A percentile compares a stretch with the other conserved stretches of the same genome.
Conservation (phyloP, 2,888 invertebrate species). For the Alentia gelatinosa region DNA sequence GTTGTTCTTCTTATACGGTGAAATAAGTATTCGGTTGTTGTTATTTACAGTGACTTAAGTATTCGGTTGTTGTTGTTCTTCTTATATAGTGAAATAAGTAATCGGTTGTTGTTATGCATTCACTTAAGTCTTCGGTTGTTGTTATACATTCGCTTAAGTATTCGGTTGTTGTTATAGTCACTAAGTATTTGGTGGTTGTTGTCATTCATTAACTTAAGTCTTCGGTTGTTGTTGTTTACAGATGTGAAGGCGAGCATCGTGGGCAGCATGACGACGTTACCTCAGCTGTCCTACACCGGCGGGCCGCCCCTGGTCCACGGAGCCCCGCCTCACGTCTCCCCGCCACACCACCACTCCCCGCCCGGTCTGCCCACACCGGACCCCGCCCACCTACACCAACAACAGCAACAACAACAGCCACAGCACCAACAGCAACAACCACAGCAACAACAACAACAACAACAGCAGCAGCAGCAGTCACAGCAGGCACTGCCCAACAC, state of each 20-base stretch:
- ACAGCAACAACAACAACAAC: slow-evolving; percentile 66
- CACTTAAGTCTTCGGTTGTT: too few relatives aligned
- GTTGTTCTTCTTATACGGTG: too few relatives aligned
- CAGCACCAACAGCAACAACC: neutral
- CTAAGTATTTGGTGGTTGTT: too few relatives aligned
- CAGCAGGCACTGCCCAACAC: slow-evolving; percentile 10
- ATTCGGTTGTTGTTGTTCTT: too few relatives aligned
- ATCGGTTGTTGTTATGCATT: too few relatives aligned
- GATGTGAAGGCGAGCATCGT: slow-evolving; percentile 57
- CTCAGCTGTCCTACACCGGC: slow-evolving; percentile 18
- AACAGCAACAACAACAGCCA: slow-evolving; percentile 8
- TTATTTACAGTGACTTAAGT: too few relatives aligned
- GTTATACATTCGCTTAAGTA: too few relatives aligned
- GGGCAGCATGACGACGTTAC: slow-evolving; percentile 54
- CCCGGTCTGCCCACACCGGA: slow-evolving; percentile 19
- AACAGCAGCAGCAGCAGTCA: slow-evolving; percentile 58
- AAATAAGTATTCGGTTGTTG: too few relatives aligned
- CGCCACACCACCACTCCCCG: slow-evolving; percentile 44
- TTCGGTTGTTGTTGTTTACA: slow-evolving; percentile 9
- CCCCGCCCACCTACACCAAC: neutral
- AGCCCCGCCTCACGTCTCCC: neutral
- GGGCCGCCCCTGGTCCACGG: neutral
- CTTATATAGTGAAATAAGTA: too few relatives aligned
- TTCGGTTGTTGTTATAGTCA: too few relatives aligned
- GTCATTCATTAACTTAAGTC: too few relatives aligned